phyloP scores from a whole-genome alignment of 2,888 invertebrate species.

The Aphodius granarius region DNA sequence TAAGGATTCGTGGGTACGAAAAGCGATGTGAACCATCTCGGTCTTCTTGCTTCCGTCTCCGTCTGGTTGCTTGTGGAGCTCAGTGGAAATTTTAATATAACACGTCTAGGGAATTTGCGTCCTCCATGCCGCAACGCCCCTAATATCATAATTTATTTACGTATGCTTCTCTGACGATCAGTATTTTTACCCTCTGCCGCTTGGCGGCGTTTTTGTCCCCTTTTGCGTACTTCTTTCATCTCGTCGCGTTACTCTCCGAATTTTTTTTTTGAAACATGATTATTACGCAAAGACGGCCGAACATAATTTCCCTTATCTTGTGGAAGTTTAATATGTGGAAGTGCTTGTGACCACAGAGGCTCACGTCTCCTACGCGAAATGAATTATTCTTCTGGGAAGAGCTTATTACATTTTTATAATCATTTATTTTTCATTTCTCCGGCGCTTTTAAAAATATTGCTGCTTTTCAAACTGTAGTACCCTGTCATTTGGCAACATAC shows the following conservation, averaged over 20 bases:
- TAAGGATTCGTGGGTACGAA: slow-evolving; percentile 36
- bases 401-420: not conserved
- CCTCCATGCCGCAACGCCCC: slow-evolving; percentile 22
- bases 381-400: not conserved
- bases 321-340: not conserved
- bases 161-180: slow-evolving; percentile 22
- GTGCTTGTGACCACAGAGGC: not conserved
- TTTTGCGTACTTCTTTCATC: not conserved
- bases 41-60: slow-evolving; percentile 23
- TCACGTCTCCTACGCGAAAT: not conserved
- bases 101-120: slow-evolving; percentile 43
- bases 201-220: not conserved
- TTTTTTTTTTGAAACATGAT: not conserved
- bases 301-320: not conserved
- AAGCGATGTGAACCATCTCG: not conserved
- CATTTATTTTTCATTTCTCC: not conserved
- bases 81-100: slow-evolving; percentile 42
- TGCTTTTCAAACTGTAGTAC: too few species aligned
- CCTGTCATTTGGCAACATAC: too few species aligned
- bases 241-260: not conserved
- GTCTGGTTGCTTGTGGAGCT: not conserved
- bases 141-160: slow-evolving; percentile 44
- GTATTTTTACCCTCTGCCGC: not conserved
- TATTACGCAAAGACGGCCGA: not conserved
- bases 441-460: not conserved